phyloP scores from a whole-genome alignment of 2,113 vertebrate species.

The Nycticorax nycticorax region DNA sequence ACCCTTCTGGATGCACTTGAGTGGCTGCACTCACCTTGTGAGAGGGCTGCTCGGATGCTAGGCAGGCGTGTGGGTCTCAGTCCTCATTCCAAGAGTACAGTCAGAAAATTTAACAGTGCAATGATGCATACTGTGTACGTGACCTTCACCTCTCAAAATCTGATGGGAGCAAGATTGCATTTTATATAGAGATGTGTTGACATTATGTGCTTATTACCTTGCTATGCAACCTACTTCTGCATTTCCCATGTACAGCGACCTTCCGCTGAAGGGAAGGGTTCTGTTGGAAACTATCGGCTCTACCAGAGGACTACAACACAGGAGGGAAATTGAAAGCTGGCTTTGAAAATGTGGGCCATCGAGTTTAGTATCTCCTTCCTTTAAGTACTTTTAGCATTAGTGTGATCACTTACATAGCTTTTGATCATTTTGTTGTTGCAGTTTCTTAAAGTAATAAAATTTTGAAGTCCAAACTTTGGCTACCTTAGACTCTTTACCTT shows the following conservation, averaged over 20 bases:
- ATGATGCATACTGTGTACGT: rapidly evolving
- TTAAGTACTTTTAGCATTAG: background rate
- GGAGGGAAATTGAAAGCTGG: background rate
- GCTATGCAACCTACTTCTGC: background rate
- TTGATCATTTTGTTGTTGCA: background rate
- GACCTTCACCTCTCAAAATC: background rate
- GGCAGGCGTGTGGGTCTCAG: background rate
- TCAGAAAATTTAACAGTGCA: background rate
- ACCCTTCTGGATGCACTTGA: no score
- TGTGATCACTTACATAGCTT: background rate
- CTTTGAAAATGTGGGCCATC: background rate
- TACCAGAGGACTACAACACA: background rate
- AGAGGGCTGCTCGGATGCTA: background rate
- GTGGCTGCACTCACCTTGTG: background rate
- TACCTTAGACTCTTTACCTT: background rate
- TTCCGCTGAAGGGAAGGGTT: background rate
- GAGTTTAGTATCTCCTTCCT: background rate
- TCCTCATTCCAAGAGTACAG: background rate
- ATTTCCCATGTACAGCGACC: rapidly evolving
- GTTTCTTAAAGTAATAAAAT: background rate
- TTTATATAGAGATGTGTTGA: background rate
- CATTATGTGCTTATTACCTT: background rate
- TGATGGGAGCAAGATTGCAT: background rate
- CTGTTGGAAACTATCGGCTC: background rate
- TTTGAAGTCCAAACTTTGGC: no score